phyloP scores from a whole-genome alignment of 2,113 vertebrate genomes.

The Solea solea region DNA sequence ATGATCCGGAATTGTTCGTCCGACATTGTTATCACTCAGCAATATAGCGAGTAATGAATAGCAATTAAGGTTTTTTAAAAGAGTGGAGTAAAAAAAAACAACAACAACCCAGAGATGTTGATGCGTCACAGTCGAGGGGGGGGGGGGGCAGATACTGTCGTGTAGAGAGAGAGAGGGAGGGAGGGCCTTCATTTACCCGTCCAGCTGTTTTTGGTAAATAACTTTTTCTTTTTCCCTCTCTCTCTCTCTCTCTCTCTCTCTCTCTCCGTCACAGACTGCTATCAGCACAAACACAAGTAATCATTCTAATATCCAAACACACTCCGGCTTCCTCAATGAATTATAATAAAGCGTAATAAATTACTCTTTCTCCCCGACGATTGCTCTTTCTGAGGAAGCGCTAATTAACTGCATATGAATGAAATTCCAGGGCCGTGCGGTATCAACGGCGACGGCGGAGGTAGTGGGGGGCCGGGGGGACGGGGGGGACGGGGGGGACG shows the following conservation, averaged over 20 bases:
- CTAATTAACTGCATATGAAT: slow-evolving; percentile 78
- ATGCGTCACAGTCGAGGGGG: slow-evolving; percentile 42
- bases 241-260: neutral
- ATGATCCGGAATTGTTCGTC: slow-evolving; percentile 77
- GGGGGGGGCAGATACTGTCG: slow-evolving; percentile 69
- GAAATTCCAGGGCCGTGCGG: slow-evolving; percentile 57
- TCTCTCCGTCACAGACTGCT: slow-evolving; percentile 33
- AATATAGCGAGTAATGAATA: slow-evolving; percentile 74
- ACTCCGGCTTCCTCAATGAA: slow-evolving; percentile 67
- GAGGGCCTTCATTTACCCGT: slow-evolving; percentile 68
- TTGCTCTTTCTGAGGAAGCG: slow-evolving; percentile 72
- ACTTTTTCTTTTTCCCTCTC: slow-evolving; percentile 29
- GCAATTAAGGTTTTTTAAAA: slow-evolving; percentile 73
- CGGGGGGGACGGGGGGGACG: too few species aligned
- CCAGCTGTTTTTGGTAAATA: slow-evolving; percentile 77
- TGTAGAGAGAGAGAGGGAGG: slow-evolving; percentile 53
- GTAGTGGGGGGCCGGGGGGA: slow-evolving; percentile 24
- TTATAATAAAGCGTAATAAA: slow-evolving; percentile 75
- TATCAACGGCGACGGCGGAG: slow-evolving; percentile 60
- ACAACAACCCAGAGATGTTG: slow-evolving; percentile 70
- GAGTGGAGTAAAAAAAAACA: slow-evolving; percentile 56
- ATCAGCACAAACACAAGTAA: slow-evolving; percentile 60
- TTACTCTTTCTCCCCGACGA: slow-evolving; percentile 60
- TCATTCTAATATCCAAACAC: slow-evolving; percentile 69
- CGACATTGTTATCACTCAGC: slow-evolving; percentile 76